Evolutionary conservation across 2,797 vertebrate species (phyloP).

Genomic region (Simalia tracyae): DNA sequence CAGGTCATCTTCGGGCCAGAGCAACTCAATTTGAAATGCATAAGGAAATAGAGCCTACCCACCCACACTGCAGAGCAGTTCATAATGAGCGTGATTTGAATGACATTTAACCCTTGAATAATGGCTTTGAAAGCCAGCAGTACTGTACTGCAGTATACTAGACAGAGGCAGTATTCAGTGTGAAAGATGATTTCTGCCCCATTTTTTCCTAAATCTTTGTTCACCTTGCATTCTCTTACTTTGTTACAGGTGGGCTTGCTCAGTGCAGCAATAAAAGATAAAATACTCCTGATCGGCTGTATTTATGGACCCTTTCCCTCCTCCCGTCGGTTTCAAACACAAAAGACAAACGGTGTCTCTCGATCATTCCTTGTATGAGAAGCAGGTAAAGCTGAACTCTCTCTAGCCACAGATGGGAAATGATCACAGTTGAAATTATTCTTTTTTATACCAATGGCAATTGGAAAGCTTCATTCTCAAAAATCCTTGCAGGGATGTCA

Average conservation of each 20-base stretch:
- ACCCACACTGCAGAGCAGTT: conserved; percentile 57
- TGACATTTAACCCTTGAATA: conserved; percentile 78
- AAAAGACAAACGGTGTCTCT: conserved; percentile 73
- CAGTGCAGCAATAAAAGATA: conserved; percentile 50
- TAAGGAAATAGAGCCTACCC: conserved; percentile 64
- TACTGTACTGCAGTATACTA: conserved; percentile 41
- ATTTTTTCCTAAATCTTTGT: conserved; percentile 64
- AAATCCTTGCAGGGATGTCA: conserved; percentile 53
- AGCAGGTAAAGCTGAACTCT: conserved; percentile 66
- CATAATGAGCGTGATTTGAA: conserved; percentile 71
- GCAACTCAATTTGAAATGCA: conserved; percentile 74
- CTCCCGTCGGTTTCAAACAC: conserved; percentile 70
- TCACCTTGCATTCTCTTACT: conserved; percentile 44
- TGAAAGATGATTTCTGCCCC: conserved; percentile 62
- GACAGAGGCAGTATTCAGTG: conserved; percentile 38
- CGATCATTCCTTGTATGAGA: conserved; percentile 59
- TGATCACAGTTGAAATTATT: conserved; percentile 67
- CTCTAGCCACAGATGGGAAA: conserved; percentile 63
- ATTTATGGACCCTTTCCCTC: conserved; percentile 68
- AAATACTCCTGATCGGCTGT: conserved; percentile 67
- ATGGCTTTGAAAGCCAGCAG: conserved; percentile 59
- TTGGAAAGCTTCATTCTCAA: conserved; percentile 61
- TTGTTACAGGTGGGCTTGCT: conserved; percentile 72
- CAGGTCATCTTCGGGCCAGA: conserved; percentile 77
- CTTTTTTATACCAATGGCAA: conserved; percentile 61